Base-by-base conservation (phyloP, 2,113 vertebrate genomes). In the Oxyura jamaicensis region DNA sequence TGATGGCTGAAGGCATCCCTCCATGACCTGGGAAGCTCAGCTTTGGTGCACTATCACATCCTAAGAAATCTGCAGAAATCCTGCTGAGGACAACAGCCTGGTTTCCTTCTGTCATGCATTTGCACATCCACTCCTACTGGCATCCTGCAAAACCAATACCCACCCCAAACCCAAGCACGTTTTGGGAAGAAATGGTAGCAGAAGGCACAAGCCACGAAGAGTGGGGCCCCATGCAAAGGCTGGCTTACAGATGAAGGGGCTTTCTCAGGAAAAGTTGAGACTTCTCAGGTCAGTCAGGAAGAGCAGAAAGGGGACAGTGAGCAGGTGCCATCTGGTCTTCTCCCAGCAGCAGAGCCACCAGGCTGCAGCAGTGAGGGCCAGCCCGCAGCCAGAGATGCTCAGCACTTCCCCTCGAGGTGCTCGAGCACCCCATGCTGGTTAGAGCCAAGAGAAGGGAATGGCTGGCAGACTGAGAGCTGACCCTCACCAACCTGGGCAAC, bases 131-230 rank as follows among this genome's bases (percentile, higher is more conserved):
- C 82, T 42, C 0, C 1, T 23, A 2, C 59, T 12, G 22, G 31
- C 4, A 3, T 44, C 76, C 69, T 55, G 15, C 71, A 42, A 42
- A 55, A 74, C 63, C 67, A 46, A 80, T 4, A 19, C 42, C 71
- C 59, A 8, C 0, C 0, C 22, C 62, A 58, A 5, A n/a, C 2
- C 75, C 1, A 0, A 79, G 84, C n/a, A 18, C 1, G 0, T 36
- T n/a, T 55, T 63, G 10, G 53, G 8, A 56, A 63, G 48, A 25
- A 29, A 35, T 0, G 1, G 69, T 31, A 42, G 71, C 71, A 73
- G 62, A 22, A 77, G 41, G 91, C 46, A 26, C 36, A 11, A 86
- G 31, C 46, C 48, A 13, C 11, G 48, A 8, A 35, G 42, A 41
- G 6, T 7, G 0, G 58, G 28, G 17, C 15, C 18, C 33, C 31